Percentiles rank a stretch among this genome's conserved stretches.
Conservation (phyloP, 2,113 vertebrate genomes). For the Oryzias woworae region DNA sequence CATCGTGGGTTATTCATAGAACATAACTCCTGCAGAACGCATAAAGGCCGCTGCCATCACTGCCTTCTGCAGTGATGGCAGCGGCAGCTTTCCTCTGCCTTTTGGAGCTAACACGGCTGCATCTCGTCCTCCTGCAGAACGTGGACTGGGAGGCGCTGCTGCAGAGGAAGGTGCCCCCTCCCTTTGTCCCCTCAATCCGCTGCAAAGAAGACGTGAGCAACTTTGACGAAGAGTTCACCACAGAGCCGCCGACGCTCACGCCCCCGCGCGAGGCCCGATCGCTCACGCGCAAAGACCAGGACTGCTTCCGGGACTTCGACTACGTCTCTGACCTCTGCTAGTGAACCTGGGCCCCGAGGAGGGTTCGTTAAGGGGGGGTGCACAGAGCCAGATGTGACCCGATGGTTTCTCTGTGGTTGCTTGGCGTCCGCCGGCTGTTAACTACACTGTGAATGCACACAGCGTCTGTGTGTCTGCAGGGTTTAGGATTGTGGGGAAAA, state of each 20-base stretch:
- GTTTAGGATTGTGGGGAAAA: background rate
- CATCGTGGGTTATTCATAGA: too few species aligned
- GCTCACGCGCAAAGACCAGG: slow-evolving; percentile 93
- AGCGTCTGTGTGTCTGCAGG: slow-evolving; percentile 30
- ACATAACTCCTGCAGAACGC: too few species aligned
- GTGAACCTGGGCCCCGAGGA: slow-evolving; percentile 27
- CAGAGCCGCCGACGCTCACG: slow-evolving; percentile 89
- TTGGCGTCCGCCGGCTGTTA: background rate
- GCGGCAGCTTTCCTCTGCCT: too few species aligned
- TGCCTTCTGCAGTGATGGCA: too few species aligned
- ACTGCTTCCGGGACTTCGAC: slow-evolving; percentile 96
- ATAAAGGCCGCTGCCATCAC: too few species aligned
- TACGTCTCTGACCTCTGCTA: slow-evolving; percentile 98
- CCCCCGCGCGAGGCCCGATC: slow-evolving; percentile 93
- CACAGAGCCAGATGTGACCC: background rate
- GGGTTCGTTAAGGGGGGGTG: too few species aligned
- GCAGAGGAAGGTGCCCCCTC: slow-evolving; percentile 89
- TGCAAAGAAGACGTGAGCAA: slow-evolving; percentile 95
- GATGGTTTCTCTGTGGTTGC: slow-evolving; percentile 24
- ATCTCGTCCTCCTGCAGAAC: slow-evolving; percentile 68
- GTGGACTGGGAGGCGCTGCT: slow-evolving; percentile 92
- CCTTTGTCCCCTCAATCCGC: slow-evolving; percentile 90
- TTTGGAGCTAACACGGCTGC: too few species aligned
- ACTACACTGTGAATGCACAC: slow-evolving; percentile 70
- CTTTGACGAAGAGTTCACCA: slow-evolving; percentile 98